Evolutionary conservation across 1,140 invertebrate species (phyloP), one percentile per base, ranked within the genome.

Genomic region (Manduca sexta): DNA sequence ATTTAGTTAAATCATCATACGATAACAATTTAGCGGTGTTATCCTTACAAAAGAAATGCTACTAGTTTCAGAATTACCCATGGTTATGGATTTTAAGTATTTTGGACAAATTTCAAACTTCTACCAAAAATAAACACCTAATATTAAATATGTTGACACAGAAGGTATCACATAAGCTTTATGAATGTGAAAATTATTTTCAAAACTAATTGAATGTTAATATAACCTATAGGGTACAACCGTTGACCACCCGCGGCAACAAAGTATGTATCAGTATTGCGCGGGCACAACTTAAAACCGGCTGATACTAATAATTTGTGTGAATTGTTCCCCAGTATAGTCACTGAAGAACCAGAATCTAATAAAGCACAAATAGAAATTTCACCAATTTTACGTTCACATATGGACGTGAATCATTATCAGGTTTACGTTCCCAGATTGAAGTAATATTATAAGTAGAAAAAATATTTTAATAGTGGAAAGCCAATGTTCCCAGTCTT

Each of bases 121-220:
- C 18, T 6, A 16, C 17, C 38, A 18, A 42, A 63, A 63, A 33
- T 59, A 52, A 4, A 54, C 31, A 11, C 60, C 60, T 40, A 62
- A 42, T n/a, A 62, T 52, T 17, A 62, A 14, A 10, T 16, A 21
- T 5, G 21, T 8, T 52, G n/a, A 16, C 7, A 21, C 21, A 3
- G 21, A 3, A 21, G 21, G 41, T 17, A 39, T 39, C 8, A 39
- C 37, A 17, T 30, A 11, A 1, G 41, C 21, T 14, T 43, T 43
- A 12, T 14, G 12, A 31, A 43, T 29, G 15, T 43, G 21, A 31
- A 31, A 29, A 29, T n/a, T 29, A 29, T 43, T 18, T 17, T 31
- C 14, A 33, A 35, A 29, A 3, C 11, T 18, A 26, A 37, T 45
- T 37, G 33, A 37, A 35, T 6, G 6, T 37, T 26, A 2, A 60